Base-by-base conservation (phyloP, 2,888 invertebrate genomes). In the Morpho deidamia region DNA sequence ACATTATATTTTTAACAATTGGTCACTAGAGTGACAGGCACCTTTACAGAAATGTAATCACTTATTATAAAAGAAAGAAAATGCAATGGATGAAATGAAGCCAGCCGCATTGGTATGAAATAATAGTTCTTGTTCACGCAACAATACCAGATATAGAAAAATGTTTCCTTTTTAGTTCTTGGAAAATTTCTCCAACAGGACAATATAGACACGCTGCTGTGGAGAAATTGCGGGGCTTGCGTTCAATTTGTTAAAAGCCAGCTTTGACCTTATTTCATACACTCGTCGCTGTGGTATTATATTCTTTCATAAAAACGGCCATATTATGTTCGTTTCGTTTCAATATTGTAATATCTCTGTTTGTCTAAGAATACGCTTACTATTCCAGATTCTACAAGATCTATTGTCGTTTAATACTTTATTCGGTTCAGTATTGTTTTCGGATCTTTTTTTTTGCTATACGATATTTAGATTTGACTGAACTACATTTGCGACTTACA, bases 231-330 rank as follows among this genome's bases (percentile, higher is more conserved):
- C 55, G 40, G 50, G 38, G 68, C 69, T 73, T 71, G 68, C 69
- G 71, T 78, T 69, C 72, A 76, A 74, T 76, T 69, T 72, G 69
- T 70, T 70, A 68, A 76, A 71, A 78, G 71, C 72, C 62, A 64
- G 66, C 66, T 73, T 71, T 76, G 73, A 73, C 76, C 76, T 70
- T 71, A 70, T 74, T 78, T 70, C 60, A 47, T 59, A 56, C 53
- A 58, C 45, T 48, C 48, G 47, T 53, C 59, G 48, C 48, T 48
- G 48, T 41, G 48, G 48, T 48, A 41, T 48, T 48, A 48, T 48
- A 48, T 48, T 48, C 48, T 41, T 48, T 48, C 41, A 48, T 48
- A 41, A 40, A 35, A 34, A 34, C 38, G 41, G 41, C 34, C 48
- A 48, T 48, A 48, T 48, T 48, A 23, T 10, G 35, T 41, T 48